Base-by-base conservation (phyloP, 2,797 vertebrate genomes). In the Neosalanx taihuensis region DNA sequence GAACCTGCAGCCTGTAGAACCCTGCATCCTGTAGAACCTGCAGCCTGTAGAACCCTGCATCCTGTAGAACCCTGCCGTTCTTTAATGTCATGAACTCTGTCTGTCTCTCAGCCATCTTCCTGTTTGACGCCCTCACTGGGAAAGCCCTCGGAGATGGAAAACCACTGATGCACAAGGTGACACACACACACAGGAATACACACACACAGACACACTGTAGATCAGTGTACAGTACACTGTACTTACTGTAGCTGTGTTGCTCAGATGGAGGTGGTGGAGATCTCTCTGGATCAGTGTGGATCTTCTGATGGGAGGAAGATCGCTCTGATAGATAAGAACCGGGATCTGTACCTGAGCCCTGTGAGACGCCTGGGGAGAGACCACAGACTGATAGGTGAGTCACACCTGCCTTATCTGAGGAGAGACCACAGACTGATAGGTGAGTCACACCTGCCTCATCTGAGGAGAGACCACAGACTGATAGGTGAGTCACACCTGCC, bases 301-400 rank as follows among this genome's bases (percentile, higher is more conserved):
- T 90, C 94, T 20, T 92, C 92, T 61, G 94, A 76, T 74, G 96
- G 97, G 64, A 94, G 97, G 76, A 99, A 96, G 93, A 92, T 99
- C 23, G 95, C 95, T 75, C 89, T 99, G 84, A 94, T 98, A 84
- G 97, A 99, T 90, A 99, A 98, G 89, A 98, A 98, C 82, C 95
- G 93, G 76, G 96, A 99, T 88, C 94, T 99, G 61, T 95, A 94
- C 85, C 91, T 99, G 82, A 94, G 94, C 33, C 93, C 94, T 1
- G 94, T 96, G 70, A 94, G 94, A 51, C 92, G 94, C 84, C 93
- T 96, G 79, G 95, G 95, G 6, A 93, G 94, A 76, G 95, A 97
- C 81, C 93, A 97, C 85, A 91, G 94, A 85, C 98, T 97, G 93
- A 95, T 98, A 66, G 97, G 97, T 99, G 86, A 92, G 92, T n/a